phyloP scores from a whole-genome alignment of 2,888 invertebrate genomes.

The Patella depressa region DNA sequence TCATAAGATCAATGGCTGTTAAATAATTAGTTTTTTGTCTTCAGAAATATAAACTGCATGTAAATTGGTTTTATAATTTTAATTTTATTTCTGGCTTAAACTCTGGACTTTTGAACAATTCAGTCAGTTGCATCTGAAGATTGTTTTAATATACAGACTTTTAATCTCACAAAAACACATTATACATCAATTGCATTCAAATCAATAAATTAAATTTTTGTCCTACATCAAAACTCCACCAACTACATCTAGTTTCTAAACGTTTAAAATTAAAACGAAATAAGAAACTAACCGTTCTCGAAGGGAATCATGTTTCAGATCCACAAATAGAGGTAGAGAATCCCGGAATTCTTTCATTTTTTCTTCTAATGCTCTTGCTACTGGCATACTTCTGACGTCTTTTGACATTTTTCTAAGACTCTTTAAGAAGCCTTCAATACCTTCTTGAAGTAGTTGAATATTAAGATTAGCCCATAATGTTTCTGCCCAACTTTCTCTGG shows the following conservation, averaged over 20 bases:
- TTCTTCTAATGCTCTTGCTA: slow-evolving; percentile 82
- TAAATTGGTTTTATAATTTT: too few relatives aligned
- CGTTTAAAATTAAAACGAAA: too few relatives aligned
- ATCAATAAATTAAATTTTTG: too few relatives aligned
- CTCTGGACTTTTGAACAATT: too few relatives aligned
- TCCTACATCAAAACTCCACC: too few relatives aligned
- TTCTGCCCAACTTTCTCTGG: slow-evolving; percentile 86
- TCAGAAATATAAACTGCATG: too few relatives aligned
- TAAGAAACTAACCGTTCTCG: slow-evolving; percentile 75
- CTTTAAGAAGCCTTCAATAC: slow-evolving; percentile 87
- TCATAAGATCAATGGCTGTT: too few relatives aligned
- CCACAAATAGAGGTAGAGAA: slow-evolving; percentile 89
- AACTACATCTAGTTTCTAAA: too few relatives aligned
- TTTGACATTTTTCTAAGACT: slow-evolving; percentile 84
- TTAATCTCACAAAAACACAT: not conserved
- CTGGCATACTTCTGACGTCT: slow-evolving; percentile 74
- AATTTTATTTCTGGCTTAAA: too few relatives aligned
- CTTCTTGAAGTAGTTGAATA: slow-evolving; percentile 85
- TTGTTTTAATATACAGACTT: not conserved
- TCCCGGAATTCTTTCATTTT: slow-evolving; percentile 91
- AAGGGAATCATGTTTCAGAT: slow-evolving; percentile 91
- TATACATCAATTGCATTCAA: not conserved
- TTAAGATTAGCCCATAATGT: slow-evolving; percentile 90
- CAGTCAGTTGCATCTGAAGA: not conserved
- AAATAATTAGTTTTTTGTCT: too few relatives aligned